Base-by-base conservation (phyloP, 2,113 vertebrate genomes). In the Rhinolophus ferrumequinum region DNA sequence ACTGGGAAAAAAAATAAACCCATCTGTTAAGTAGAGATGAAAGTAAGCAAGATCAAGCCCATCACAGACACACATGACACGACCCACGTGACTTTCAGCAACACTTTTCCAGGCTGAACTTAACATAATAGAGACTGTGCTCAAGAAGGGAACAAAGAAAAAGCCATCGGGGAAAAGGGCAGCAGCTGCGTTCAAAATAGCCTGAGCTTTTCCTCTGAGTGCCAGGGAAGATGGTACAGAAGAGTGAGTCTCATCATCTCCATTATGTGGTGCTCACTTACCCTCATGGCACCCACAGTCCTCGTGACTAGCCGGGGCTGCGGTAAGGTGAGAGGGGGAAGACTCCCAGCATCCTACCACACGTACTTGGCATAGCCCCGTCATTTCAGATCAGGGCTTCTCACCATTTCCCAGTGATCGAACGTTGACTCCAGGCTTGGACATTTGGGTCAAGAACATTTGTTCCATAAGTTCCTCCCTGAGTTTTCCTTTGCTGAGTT, bases 181-280 rank as follows among this genome's bases (percentile, higher is more conserved):
- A 76, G 12, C 85, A 41, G 69, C 70, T 90, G 47, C 50, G 56
- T 79, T 50, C 35, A 44, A 66, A 88, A 66, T 2, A 76, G 52
- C 60, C 56, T 18, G 13, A 72, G 54, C 70, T 10, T 35, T 66
- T 62, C 41, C 76, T 73, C 67, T 22, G 33, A 50, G 28, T 6
- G n/a, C 44, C 52, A 15, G n/a, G 44, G 64, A 52, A 88, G 66
- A 75, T 15, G 60, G n/a, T 14, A 28, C 6, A 18, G 58, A 52
- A 94, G n/a, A 67, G 44, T 4, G 1, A 24, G 4, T 8, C 84
- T 81, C 16, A 4, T 60, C 47, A 80, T 19, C 50, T 38, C 58
- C 30, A 0, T 33, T 4, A 1, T 38, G 21, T 10, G 28, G 60
- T 2, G 0, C 52, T 89, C 24, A 0, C 28, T 0, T 0, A 41